Evolutionary conservation across 2,113 vertebrate species (phyloP).

Genomic region (Zosterops borbonicus): DNA sequence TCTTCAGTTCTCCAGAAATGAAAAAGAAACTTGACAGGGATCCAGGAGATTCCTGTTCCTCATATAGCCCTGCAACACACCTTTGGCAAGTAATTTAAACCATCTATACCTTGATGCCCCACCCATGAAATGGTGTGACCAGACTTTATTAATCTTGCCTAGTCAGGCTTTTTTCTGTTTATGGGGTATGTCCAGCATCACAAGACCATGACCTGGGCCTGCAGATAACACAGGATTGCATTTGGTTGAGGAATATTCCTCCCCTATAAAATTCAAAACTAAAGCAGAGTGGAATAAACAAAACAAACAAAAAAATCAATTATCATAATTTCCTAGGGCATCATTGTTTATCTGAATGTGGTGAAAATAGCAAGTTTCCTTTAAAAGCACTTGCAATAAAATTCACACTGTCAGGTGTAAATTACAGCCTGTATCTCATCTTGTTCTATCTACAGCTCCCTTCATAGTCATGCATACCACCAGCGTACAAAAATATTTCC

Average conservation of each 20-base stretch:
- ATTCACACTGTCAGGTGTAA: conserved; percentile 62
- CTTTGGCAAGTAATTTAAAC: not conserved
- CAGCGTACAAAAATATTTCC: conserved; percentile 33
- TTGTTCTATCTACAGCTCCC: conserved; percentile 25
- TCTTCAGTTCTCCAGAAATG: not conserved
- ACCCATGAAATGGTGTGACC: not conserved
- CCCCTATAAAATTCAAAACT: not conserved
- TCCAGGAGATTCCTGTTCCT: not conserved
- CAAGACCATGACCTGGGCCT: not conserved
- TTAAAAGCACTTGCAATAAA: conserved; percentile 16
- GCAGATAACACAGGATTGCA: not conserved
- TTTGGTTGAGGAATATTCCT: not conserved
- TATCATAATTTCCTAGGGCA: not conserved
- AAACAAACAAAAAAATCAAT: not conserved
- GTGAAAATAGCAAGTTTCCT: conserved; percentile 30
- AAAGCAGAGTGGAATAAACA: not conserved
- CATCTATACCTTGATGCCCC: not conserved
- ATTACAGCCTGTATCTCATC: conserved; percentile 54
- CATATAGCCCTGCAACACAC: not conserved
- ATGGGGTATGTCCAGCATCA: not conserved
- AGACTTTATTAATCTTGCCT: not conserved
- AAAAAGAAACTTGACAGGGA: not conserved
- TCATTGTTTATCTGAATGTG: not conserved
- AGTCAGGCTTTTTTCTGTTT: not conserved
- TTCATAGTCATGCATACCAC: conserved; percentile 55